Evolutionary conservation across 2,888 invertebrate genomes (phyloP).

Genomic region (Saturnia japonica): DNA sequence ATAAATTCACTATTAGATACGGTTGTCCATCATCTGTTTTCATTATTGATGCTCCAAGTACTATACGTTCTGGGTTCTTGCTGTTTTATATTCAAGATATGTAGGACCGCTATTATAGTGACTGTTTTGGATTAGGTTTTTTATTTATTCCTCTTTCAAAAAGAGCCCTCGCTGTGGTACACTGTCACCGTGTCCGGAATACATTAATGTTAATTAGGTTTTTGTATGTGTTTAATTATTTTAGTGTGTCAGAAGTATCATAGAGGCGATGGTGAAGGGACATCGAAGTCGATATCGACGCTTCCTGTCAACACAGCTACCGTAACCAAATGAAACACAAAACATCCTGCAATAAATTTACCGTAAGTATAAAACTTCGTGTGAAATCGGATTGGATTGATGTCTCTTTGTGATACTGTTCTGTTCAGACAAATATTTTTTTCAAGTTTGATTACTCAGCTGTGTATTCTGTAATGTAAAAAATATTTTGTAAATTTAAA

Average conservation of each 20-base stretch:
- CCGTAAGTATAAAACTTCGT: not conserved
- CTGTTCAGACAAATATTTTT: not conserved
- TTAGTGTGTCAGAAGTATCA: constrained; percentile 37
- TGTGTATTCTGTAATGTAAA: not conserved
- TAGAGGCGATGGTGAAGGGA: constrained; percentile 37
- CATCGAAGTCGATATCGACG: constrained; percentile 36
- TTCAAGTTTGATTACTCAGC: not conserved
- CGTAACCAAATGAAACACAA: constrained; percentile 1
- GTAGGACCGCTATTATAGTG: constrained; percentile 54
- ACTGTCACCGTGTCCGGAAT: constrained; percentile 64
- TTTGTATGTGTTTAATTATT: constrained; percentile 57
- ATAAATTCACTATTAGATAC: constrained; percentile 64
- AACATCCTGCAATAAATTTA: constrained; percentile 15
- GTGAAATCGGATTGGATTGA: not conserved
- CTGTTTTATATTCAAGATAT: constrained; percentile 71
- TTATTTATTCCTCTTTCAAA: constrained; percentile 50
- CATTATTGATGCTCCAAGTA: constrained; percentile 42
- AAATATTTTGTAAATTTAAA: not conserved
- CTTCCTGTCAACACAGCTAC: constrained; percentile 38
- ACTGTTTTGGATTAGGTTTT: constrained; percentile 51
- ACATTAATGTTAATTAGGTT: constrained; percentile 67
- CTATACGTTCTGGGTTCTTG: constrained; percentile 47
- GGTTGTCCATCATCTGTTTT: constrained; percentile 60
- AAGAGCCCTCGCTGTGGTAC: constrained; percentile 47
- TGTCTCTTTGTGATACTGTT: not conserved